phyloP scores from a whole-genome alignment of 2,888 invertebrate species.

The Gymnoscelis rufifasciata region DNA sequence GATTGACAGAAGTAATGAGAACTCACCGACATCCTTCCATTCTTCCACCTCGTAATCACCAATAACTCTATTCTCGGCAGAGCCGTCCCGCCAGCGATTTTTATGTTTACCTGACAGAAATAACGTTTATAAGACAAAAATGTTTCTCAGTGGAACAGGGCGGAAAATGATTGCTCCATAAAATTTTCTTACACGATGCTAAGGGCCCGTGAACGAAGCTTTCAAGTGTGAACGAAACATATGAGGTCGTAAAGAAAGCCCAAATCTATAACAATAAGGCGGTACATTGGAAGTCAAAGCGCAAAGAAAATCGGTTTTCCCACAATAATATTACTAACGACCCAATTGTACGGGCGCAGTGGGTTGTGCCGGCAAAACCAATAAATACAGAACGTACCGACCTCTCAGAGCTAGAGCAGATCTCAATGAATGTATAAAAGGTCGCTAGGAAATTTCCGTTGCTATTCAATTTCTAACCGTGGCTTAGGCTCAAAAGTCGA shows the following conservation, averaged over 20 bases:
- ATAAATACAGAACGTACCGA: slow-evolving; percentile 74
- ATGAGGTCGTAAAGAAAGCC: slow-evolving; percentile 61
- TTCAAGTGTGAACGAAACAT: slow-evolving; percentile 59
- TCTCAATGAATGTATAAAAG: slow-evolving; percentile 60
- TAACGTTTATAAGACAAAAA: slow-evolving; percentile 38
- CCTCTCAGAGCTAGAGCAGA: slow-evolving; percentile 50
- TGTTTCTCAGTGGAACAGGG: slow-evolving; percentile 38
- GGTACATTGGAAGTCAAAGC: slow-evolving; percentile 72
- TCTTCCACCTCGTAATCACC: slow-evolving; percentile 86
- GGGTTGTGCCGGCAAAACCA: slow-evolving; percentile 67
- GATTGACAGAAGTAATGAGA: slow-evolving; percentile 6
- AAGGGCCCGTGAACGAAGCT: slow-evolving; percentile 53
- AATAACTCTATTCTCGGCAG: slow-evolving; percentile 80
- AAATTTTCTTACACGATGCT: slow-evolving; percentile 50
- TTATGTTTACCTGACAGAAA: slow-evolving; percentile 74
- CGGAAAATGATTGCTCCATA: slow-evolving; percentile 51
- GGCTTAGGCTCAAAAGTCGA: slow-evolving; percentile 53
- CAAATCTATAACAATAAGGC: slow-evolving; percentile 71
- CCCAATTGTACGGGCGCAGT: slow-evolving; percentile 73
- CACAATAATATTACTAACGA: slow-evolving; percentile 78
- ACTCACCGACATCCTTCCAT: slow-evolving; percentile 84
- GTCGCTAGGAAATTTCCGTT: slow-evolving; percentile 52
- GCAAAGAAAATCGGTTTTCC: slow-evolving; percentile 74
- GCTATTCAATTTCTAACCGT: slow-evolving; percentile 53
- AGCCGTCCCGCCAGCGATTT: slow-evolving; percentile 77